Base-by-base conservation (phyloP, 2,113 vertebrate genomes). In the Xiphias gladius region DNA sequence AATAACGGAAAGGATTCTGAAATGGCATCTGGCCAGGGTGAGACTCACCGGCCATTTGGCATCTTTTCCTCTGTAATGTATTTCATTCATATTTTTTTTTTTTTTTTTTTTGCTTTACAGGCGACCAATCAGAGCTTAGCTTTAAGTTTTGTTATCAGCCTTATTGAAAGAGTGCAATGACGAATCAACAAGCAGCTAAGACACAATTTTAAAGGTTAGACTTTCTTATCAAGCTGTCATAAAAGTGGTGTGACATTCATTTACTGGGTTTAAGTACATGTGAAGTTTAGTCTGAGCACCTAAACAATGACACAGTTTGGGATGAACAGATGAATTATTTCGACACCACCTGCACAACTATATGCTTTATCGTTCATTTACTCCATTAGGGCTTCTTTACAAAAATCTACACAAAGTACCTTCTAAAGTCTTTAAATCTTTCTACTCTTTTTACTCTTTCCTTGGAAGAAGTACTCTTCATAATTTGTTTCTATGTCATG, bases 221-320 rank as follows among this genome's bases (percentile, higher is more conserved):
- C 80, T 81, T 86, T 86, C 85, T 69, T 26, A 63, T 66, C 6
- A 37, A 81, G 85, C 83, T 83, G 85, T 85, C 81, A 61, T 76
- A 50, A 84, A 84, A 85, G 81, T 86, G 75, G 78, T 83, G 57
- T 50, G 72, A 91, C 90, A 94, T 92, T 94, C 89, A 90, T 90
- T 87, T 88, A 86, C 85, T 88, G 68, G 62, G 28, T 75, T 70
- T 81, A 73, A 79, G 79, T 79, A 86, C 76, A 74, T 32, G 41
- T 70, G 70, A 74, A 59, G 67, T 52, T 74, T 59, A 41, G 63
- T 82, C 66, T 64, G 59, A 84, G 71, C 74, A 75, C 76, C 73
- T 77, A 67, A 82, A 86, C 43, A 67, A 52, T 73, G 63, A 86
- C 57, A 71, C 61, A 69, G 54, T 64, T 32, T 30, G 75, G 24